Evolutionary conservation across 2,113 vertebrate species (phyloP), one percentile per base, ranked within the genome.

Genomic region (Lagopus leucura): DNA sequence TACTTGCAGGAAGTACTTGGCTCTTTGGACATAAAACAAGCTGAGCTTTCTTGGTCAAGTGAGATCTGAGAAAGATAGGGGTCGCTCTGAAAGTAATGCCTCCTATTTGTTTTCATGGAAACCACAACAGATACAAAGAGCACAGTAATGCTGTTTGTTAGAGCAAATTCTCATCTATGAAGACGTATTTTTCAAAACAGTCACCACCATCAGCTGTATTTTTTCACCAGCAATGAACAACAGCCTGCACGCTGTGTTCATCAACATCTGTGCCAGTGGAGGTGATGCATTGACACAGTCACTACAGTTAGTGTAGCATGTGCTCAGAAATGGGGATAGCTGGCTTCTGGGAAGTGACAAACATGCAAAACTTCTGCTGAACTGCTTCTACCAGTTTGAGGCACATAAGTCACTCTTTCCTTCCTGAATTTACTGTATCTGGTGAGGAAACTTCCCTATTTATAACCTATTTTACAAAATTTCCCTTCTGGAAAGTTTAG

Each of bases 291-390:
- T 24, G 48, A 50, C 24, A 32, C 12, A 66, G 34, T 30, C 36
- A 12, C 27, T 54, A 3, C 22, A 43, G 24, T 40, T 47, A 48
- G 43, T 34, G 47, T 30, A 32, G 8, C 18, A 10, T 7, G 25
- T 73, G 19, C 27, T 61, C 32, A 38, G 81, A 47, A 93, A 79
- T 9, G 13, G 42, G 24, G 25, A 47, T 21, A 58, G 10, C 17
- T 52, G 11, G 14, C 65, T 93, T 83, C 82, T 95, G 88, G 82
- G 83, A 88, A 94, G 24, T 24, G 30, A 15, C 25, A 84, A 58
- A 30, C 4, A 2, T 15, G 36, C 50, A 65, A 66, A 72, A 74
- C 24, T 81, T 61, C 36, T 92, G 45, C 65, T 60, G 61, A 38
- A 54, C 34, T 89, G 47, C 19, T 40, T 60, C 42, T 52, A 58